These are phyloP conservation scores for Andricus quercusramuli DNA, from an alignment of 2,888 invertebrate genomes.

Conservation along the genomic window DNA sequence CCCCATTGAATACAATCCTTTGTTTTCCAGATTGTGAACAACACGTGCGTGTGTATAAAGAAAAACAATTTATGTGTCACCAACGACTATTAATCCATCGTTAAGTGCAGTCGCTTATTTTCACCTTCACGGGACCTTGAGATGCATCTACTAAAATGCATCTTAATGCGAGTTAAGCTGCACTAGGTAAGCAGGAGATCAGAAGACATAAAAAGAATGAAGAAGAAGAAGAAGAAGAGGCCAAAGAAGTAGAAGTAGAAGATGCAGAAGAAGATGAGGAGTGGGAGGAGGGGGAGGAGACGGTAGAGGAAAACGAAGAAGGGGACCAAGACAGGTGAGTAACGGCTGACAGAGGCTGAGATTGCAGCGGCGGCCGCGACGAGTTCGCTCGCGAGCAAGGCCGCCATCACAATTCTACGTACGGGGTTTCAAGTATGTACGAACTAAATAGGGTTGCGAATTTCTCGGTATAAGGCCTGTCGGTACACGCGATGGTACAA, in stretches of 20 bases:
- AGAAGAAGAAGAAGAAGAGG: conserved; percentile 8
- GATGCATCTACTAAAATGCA: background rate
- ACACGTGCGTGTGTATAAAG: background rate
- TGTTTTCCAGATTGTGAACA: background rate
- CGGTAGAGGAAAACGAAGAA: conserved; percentile 52
- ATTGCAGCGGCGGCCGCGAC: conserved; percentile 59
- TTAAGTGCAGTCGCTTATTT: conserved; percentile 29
- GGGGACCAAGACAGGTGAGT: conserved; percentile 64
- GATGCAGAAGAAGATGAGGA: conserved; percentile 51
- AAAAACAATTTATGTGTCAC: background rate
- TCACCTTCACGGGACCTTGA: conserved; percentile 17
- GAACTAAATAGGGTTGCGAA: conserved; percentile 62
- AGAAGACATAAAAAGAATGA: conserved; percentile 35
- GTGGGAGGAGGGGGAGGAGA: conserved; percentile 51
- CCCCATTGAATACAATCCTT: too few relatives aligned
- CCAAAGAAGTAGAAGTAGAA: conserved; percentile 34
- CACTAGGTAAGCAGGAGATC: conserved; percentile 34
- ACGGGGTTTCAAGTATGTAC: conserved; percentile 54
- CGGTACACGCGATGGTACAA: conserved; percentile 58
- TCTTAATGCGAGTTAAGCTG: conserved; percentile 31
- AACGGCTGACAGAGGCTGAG: conserved; percentile 69
- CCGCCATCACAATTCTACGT: conserved; percentile 59
- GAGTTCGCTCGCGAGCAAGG: conserved; percentile 60
- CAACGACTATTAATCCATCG: conserved; percentile 24
- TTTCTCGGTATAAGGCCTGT: conserved; percentile 59